These are phyloP conservation scores for Brachionus plicatilis DNA, from an alignment of 1,140 invertebrate genomes.

Conservation along the genomic window DNA sequence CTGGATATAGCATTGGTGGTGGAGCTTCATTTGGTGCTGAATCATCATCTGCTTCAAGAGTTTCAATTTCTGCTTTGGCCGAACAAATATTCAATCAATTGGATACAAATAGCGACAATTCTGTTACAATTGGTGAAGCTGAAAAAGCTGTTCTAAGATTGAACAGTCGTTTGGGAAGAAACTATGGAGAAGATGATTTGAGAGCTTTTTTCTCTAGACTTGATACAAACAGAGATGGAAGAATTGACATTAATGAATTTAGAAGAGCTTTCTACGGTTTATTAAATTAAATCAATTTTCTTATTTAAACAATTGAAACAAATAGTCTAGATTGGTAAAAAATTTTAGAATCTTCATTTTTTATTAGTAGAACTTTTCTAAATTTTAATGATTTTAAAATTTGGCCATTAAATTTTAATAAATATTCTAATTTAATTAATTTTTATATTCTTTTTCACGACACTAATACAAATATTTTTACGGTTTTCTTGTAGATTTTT, in stretches of 20 bases:
- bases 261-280: slow-evolving; percentile 8
- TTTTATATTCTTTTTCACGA: no score
- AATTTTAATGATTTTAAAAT: neutral
- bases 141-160: slow-evolving; percentile 15
- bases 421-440: neutral
- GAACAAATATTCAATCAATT: slow-evolving; percentile 25
- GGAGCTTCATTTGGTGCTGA: slow-evolving; percentile 23
- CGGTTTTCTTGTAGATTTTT: no score
- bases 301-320: neutral
- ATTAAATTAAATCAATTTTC: neutral
- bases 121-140: slow-evolving; percentile 11
- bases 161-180: slow-evolving; percentile 19
- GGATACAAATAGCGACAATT: neutral
- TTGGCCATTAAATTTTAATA: neutral
- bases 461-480: no score
- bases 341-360: neutral
- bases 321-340: neutral
- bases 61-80: slow-evolving; percentile 15
- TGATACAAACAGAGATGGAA: slow-evolving; percentile 23
- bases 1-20: neutral
- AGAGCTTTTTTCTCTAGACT: neutral
- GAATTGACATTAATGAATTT: slow-evolving; percentile 3
- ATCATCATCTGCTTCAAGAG: slow-evolving; percentile 6
- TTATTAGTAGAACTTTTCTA: neutral
- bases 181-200: slow-evolving; percentile 19